Evolutionary conservation across 2,888 invertebrate species (phyloP).

Genomic region (Hemithea aestivaria): DNA sequence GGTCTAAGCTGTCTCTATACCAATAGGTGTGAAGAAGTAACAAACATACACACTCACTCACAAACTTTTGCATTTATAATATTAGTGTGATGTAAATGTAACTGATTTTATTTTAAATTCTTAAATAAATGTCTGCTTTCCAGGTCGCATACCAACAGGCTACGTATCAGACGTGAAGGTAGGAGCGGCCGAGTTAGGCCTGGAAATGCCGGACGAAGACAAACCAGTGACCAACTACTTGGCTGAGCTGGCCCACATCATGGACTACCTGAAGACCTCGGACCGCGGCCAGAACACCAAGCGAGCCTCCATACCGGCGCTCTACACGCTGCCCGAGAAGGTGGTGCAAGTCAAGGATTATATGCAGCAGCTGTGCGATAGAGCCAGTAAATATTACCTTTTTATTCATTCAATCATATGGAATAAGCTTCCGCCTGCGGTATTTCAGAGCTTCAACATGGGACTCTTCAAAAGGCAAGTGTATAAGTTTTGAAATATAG

Average conservation of each 20-base stretch:
- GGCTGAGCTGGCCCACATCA: constrained; percentile 48
- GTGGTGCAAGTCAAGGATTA: constrained; percentile 45
- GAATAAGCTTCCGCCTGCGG: no score
- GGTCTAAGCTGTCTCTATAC: no score
- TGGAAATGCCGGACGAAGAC: constrained; percentile 50
- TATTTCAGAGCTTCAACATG: no score
- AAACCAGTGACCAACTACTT: constrained; percentile 36
- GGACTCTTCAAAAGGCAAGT: no score
- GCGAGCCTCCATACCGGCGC: no score
- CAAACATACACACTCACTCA: no score
- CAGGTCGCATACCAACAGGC: constrained; percentile 56
- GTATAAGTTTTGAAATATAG: no score
- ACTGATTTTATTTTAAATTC: no score
- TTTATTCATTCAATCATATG: background rate
- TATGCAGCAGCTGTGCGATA: constrained; percentile 49
- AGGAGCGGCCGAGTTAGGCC: constrained; percentile 41
- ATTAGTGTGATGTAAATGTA: no score
- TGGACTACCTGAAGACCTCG: constrained; percentile 47
- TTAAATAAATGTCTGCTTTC: no score
- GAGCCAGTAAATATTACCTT: constrained; percentile 41
- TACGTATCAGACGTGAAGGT: constrained; percentile 56
- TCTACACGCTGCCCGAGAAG: constrained; percentile 61
- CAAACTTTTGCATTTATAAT: no score
- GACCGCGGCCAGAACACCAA: background rate
- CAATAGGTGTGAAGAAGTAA: no score